These are phyloP conservation scores for Cactoblastis cactorum DNA, from an alignment of 2,888 invertebrate genomes.

Conservation along the genomic window DNA sequence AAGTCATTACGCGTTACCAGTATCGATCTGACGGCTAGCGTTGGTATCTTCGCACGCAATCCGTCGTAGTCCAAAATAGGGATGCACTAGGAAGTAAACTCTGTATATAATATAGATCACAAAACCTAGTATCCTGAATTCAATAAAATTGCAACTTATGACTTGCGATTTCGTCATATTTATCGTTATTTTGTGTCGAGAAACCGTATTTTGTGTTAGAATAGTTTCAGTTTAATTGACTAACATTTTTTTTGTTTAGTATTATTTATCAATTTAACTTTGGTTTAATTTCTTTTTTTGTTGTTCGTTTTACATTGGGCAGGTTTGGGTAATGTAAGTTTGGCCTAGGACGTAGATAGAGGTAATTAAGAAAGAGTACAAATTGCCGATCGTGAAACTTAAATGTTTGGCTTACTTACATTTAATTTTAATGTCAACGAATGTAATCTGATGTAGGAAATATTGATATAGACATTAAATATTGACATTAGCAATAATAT, in stretches of 20 bases:
- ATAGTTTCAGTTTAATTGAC: constrained; percentile 68
- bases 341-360: constrained; percentile 79
- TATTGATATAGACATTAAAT: constrained; percentile 78
- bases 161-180: constrained; percentile 31
- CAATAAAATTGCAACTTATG: too few relatives aligned
- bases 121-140: too few relatives aligned
- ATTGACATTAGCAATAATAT: constrained; percentile 80
- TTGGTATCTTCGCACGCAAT: too few relatives aligned
- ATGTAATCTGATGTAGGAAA: constrained; percentile 79
- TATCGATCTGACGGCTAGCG: background rate
- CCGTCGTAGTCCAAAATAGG: too few relatives aligned
- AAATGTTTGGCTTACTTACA: constrained; percentile 74
- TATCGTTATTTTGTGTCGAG: constrained; percentile 51
- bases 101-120: too few relatives aligned
- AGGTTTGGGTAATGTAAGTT: constrained; percentile 79
- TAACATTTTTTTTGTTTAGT: constrained; percentile 50
- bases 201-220: constrained; percentile 61
- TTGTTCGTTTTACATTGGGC: constrained; percentile 68
- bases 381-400: constrained; percentile 70
- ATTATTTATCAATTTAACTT: constrained; percentile 57
- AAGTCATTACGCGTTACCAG: too few relatives aligned
- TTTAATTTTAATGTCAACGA: constrained; percentile 78
- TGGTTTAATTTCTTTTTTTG: constrained; percentile 52
- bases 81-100: too few relatives aligned
- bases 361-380: constrained; percentile 77